Conservation (phyloP, 2,888 invertebrate genomes). For the Agrotis puta region DNA sequence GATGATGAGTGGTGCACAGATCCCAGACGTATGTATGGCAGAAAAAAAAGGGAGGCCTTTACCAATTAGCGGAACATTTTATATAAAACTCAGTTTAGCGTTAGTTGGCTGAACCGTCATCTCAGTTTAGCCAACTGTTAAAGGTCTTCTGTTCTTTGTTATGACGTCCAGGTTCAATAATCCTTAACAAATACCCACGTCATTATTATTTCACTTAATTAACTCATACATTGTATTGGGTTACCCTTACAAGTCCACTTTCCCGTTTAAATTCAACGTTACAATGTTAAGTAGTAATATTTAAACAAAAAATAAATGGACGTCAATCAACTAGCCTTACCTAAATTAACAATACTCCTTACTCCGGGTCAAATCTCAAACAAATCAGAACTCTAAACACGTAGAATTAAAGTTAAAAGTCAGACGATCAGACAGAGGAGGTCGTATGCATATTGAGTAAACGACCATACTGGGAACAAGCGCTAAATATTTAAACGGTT, state of each 20-base stretch:
- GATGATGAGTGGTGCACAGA: too few relatives aligned
- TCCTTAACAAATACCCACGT: background rate
- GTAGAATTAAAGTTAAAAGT: conserved; percentile 3
- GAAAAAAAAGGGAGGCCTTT: too few relatives aligned
- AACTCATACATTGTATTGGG: background rate
- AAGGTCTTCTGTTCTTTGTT: background rate
- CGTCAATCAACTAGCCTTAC: conserved; percentile 1
- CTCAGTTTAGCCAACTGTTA: too few relatives aligned
- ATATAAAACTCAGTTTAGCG: too few relatives aligned
- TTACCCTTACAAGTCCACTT: background rate
- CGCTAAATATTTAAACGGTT: conserved; percentile 57
- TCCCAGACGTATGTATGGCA: too few relatives aligned
- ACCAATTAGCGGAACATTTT: too few relatives aligned
- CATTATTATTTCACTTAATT: background rate
- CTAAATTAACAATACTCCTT: conserved; percentile 41
- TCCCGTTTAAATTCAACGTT: conserved; percentile 12
- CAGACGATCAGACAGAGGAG: background rate
- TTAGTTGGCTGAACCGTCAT: too few relatives aligned
- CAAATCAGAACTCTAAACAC: conserved; percentile 28
- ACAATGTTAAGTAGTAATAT: conserved; percentile 17
- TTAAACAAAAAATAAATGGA: conserved; percentile 28
- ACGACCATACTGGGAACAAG: conserved; percentile 35
- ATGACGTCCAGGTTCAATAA: background rate
- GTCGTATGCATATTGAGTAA: conserved; percentile 47
- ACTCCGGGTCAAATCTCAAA: background rate